Base-by-base conservation (phyloP, 2,888 invertebrate genomes). In the Campopleginae sp. region DNA sequence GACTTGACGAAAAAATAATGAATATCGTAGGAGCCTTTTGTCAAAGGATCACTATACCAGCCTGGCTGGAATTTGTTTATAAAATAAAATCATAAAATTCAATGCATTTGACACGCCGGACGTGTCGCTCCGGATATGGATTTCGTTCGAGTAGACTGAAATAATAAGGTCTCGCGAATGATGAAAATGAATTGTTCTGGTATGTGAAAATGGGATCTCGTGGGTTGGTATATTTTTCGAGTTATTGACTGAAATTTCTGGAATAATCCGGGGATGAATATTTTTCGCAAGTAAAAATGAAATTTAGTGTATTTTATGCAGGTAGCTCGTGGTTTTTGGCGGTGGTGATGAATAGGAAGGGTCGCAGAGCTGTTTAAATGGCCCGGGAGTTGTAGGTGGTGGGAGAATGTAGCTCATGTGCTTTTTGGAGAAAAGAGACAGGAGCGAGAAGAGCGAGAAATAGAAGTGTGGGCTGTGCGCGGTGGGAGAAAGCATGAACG, bases 341-440 rank as follows among this genome's bases (percentile, higher is more conserved):
- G 27, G 7, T 58, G 14, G 58, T 82, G 85, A 85, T 85, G 71
- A 82, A 85, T 85, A 75, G 75, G 17, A 42, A 42, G 79, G 14
- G 58, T 65, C 70, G 33, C 78, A 23, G 75, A 79, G 76, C 76
- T 65, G 71, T 71, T 66, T 82, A 65, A 82, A 85, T 76, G 75
- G 66, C 71, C 66, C 46, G 33, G 19, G 54, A 54, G 54, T 61
- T 51, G 75, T 54, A 54, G 68, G 58, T 27, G 42, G 5, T 23
- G 38, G 38, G 38, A 31, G 44, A 48, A 65, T 42, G 66, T 77
- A 68, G 23, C 23, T 65, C 58, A 31, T 58, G 68, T n/a, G n/a
- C n/a, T 78, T 79, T 82, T 79, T 79, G 68, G 27, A 61, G 42
- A 54, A 80, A 80, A 54, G 54, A 75, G 70, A 48, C 66, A 63